Conservation (phyloP, 2,888 invertebrate species). For the Globia sparganii region DNA sequence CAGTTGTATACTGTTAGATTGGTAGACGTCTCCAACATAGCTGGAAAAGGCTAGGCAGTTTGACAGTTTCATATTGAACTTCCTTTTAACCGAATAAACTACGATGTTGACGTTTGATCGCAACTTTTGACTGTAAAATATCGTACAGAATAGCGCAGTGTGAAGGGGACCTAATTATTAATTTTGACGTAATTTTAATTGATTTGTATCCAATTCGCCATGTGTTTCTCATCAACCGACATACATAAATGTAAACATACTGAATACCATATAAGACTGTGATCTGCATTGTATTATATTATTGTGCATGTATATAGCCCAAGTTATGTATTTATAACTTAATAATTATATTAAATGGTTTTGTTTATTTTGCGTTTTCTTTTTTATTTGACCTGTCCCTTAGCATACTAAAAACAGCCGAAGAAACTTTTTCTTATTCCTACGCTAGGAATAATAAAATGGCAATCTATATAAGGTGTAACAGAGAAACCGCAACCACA, state of each 20-base stretch:
- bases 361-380: conserved; percentile 67
- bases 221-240: conserved; percentile 30
- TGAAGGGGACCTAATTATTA: background rate
- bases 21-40: too few relatives aligned
- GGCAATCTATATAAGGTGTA: too few relatives aligned
- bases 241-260: conserved; percentile 40
- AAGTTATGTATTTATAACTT: conserved; percentile 75
- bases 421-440: too few relatives aligned
- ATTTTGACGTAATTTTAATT: conserved; percentile 8
- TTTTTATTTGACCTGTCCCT: background rate
- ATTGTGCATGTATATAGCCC: conserved; percentile 71
- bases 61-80: too few relatives aligned
- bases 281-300: conserved; percentile 78
- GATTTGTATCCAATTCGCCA: conserved; percentile 21
- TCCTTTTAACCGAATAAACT: too few relatives aligned
- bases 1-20: too few relatives aligned
- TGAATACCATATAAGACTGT: conserved; percentile 78
- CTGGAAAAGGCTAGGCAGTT: too few relatives aligned
- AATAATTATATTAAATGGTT: conserved; percentile 74
- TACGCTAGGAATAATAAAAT: too few relatives aligned
- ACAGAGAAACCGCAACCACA: too few relatives aligned
- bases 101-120: background rate
- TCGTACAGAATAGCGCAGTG: background rate
- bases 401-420: background rate
- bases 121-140: background rate